Base-by-base conservation (phyloP, 1,140 invertebrate species). In the Lineus longissimus region DNA sequence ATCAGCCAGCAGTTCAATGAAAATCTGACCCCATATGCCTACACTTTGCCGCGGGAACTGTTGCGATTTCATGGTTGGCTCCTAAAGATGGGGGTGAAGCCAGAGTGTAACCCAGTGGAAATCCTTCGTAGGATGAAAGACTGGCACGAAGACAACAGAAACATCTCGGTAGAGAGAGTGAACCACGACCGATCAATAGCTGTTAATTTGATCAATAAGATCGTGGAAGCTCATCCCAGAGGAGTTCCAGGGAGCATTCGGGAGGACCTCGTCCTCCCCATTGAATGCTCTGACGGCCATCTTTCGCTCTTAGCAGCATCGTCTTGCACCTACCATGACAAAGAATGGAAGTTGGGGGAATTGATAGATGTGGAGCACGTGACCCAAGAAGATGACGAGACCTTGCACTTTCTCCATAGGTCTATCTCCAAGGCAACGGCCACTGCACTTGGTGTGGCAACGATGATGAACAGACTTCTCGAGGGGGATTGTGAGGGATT, bases 371-470 rank as follows among this genome's bases (percentile, higher is more conserved):
- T 36, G 33, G 6, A 36, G 15, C 4, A 4, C 4, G 4, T 15
- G 6, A 7, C 15, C 33, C 55, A 60, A 36, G 68, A 67, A 19
- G 56, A 68, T 29, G 64, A 61, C 41, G 72, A 73, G 45, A 41
- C 47, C 17, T 54, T 71, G 31, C 29, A 62, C 25, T 70, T 71
- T 55, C 67, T 76, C 2, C 74, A 77, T 41, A 59, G 75, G 29
- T 59, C 71, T 25, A 60, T 23, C 0, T 59, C 64, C n/a, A 70
- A 69, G 15, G 71, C 73, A n/a, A 57, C 69, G 19, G 56, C 55
- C 1, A n/a, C n/a, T n/a, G n/a, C n/a, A n/a, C 65, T 77, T 1
- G 74, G 76, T 23, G 72, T 74, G 11, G 56, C 70, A 7, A 43
- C 76, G 25, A 73, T 15, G 17, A 7, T 7, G 4, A 15, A 15